Percentiles rank a stretch among this genome's conserved stretches.
phyloP scores from a whole-genome alignment of 2,888 invertebrate genomes.

The Phymatocera aterrima region DNA sequence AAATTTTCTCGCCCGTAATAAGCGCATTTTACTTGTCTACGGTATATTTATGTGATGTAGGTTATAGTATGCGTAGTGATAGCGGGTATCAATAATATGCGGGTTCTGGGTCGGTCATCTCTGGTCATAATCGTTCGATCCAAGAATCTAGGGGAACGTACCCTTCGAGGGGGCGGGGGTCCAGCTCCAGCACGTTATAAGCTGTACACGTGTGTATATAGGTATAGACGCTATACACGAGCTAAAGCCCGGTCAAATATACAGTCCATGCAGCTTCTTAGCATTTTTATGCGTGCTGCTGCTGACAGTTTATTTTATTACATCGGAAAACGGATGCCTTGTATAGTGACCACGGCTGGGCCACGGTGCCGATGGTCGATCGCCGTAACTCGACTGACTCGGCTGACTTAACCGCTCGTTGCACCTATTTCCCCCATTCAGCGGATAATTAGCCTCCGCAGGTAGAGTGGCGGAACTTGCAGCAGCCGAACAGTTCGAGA shows the following conservation, averaged over 20 bases:
- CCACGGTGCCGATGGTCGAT: background rate
- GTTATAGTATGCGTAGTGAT: background rate
- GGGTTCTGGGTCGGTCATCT: slow-evolving; percentile 32
- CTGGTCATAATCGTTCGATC: slow-evolving; percentile 33
- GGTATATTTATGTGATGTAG: background rate
- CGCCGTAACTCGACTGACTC: background rate
- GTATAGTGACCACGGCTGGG: background rate
- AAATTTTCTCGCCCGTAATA: too few relatives aligned
- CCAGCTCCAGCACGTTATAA: slow-evolving; percentile 10
- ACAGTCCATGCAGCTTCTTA: slow-evolving; percentile 64
- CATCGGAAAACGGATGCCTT: slow-evolving; percentile 54
- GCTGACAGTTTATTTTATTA: slow-evolving; percentile 74
- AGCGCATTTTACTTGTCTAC: too few relatives aligned
- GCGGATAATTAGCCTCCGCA: too few relatives aligned
- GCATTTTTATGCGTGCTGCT: slow-evolving; percentile 74
- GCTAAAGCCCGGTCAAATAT: background rate
- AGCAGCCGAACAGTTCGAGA: too few relatives aligned
- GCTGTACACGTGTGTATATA: background rate
- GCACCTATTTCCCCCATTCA: too few relatives aligned
- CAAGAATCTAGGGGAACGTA: background rate
- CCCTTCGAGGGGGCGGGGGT: slow-evolving; percentile 6
- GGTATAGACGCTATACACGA: background rate
- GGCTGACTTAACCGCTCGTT: too few relatives aligned
- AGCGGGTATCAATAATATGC: slow-evolving; percentile 33
- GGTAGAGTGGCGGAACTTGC: too few relatives aligned